Conservation (phyloP, 1,140 invertebrate genomes). For the Lucilia sericata region DNA sequence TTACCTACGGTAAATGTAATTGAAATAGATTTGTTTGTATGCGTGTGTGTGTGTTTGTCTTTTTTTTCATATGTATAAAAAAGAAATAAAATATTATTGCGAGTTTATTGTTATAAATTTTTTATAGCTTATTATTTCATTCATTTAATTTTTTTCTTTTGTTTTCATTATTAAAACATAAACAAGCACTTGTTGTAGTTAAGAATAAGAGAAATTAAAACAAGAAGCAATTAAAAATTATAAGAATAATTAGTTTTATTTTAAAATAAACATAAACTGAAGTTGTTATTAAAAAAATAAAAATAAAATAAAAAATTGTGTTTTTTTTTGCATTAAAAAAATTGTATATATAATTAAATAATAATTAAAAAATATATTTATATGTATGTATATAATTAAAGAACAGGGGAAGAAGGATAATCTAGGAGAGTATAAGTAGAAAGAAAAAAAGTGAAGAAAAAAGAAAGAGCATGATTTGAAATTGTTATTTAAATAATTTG, state of each 20-base stretch:
- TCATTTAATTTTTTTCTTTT: too few relatives aligned
- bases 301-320: not conserved
- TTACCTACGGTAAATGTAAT: slow-evolving; percentile 2
- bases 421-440: not conserved
- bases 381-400: slow-evolving; percentile 6
- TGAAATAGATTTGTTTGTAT: slow-evolving; percentile 1
- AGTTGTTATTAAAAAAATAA: not conserved
- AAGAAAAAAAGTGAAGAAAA: not conserved
- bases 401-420: not conserved
- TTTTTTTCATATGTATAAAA: not conserved
- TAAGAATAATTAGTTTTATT: slow-evolving; percentile 17
- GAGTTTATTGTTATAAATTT: slow-evolving; percentile 4
- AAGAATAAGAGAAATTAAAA: slow-evolving; percentile 6
- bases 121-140: not conserved
- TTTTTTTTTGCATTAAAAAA: not conserved
- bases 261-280: slow-evolving; percentile 21
- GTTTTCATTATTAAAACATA: not conserved
- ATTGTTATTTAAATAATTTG: not conserved
- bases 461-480: slow-evolving; percentile 15
- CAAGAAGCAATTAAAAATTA: slow-evolving; percentile 5
- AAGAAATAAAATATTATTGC: slow-evolving; percentile 17
- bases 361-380: slow-evolving; percentile 10
- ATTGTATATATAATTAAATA: slow-evolving; percentile 3
- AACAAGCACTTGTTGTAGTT: not conserved
- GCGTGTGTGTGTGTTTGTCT: too few relatives aligned